phyloP scores from a whole-genome alignment of 2,797 vertebrate species.

The Caiman crocodilus region DNA sequence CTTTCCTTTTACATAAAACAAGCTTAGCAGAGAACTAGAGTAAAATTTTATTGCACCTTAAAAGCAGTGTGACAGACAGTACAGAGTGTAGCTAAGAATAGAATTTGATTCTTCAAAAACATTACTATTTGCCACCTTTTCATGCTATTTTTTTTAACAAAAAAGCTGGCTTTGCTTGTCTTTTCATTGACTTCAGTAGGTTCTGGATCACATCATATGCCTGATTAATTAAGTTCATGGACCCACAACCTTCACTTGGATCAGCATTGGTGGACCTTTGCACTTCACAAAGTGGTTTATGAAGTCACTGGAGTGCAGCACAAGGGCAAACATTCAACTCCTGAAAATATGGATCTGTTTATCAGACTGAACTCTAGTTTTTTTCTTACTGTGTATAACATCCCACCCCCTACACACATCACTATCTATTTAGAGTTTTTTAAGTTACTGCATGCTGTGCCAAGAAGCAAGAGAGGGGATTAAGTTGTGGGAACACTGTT shows the following conservation, averaged over 20 bases:
- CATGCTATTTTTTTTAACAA: neutral
- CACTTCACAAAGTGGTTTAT: constrained; percentile 44
- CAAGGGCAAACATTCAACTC: neutral
- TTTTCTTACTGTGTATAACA: neutral
- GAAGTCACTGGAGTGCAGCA: constrained; percentile 19
- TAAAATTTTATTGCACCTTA: neutral
- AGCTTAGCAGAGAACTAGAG: neutral
- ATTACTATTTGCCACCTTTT: constrained; percentile 18
- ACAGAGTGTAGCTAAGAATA: neutral
- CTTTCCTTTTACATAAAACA: neutral
- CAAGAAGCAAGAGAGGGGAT: neutral
- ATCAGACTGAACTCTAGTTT: neutral
- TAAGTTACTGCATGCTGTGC: neutral
- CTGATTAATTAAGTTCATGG: neutral
- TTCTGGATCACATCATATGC: constrained; percentile 21
- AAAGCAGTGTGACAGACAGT: neutral
- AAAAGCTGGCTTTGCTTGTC: constrained; percentile 2
- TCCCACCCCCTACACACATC: neutral
- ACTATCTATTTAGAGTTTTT: constrained; percentile 8
- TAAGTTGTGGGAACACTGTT: neutral
- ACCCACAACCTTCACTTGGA: neutral
- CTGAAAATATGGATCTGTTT: rapidly evolving
- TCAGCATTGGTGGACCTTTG: constrained; percentile 43
- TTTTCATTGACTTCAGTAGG: neutral
- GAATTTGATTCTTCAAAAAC: neutral